Evolutionary conservation across 2,888 invertebrate species (phyloP).

Genomic region (Synanthedon formicaeformis): DNA sequence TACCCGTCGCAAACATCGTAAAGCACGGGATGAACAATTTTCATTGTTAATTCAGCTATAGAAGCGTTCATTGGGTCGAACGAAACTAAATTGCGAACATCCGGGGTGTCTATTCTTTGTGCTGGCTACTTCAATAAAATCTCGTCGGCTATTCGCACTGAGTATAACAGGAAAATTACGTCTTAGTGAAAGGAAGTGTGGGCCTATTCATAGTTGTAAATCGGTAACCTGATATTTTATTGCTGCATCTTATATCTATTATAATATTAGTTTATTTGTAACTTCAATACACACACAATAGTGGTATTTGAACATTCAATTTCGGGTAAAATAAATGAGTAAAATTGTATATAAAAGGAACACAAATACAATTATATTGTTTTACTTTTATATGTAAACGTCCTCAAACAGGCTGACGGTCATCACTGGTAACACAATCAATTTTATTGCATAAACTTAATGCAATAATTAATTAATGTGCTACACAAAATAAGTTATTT

Average conservation of each 20-base stretch:
- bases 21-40: slow-evolving; percentile 61
- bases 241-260: not conserved
- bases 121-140: slow-evolving; percentile 32
- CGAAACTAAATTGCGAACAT: slow-evolving; percentile 65
- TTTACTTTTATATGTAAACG: too few relatives aligned
- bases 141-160: slow-evolving; percentile 33
- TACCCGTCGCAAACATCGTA: slow-evolving; percentile 8
- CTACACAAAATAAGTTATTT: too few relatives aligned
- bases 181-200: slow-evolving; percentile 32
- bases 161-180: slow-evolving; percentile 47
- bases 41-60: slow-evolving; percentile 62
- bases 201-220: slow-evolving; percentile 3
- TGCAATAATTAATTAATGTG: too few relatives aligned
- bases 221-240: slow-evolving; percentile 30
- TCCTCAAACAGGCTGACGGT: too few relatives aligned
- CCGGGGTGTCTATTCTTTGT: slow-evolving; percentile 59
- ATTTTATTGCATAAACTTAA: too few relatives aligned
- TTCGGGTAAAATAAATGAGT: too few relatives aligned
- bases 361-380: too few relatives aligned
- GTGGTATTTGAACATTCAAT: too few relatives aligned
- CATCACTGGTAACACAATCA: too few relatives aligned
- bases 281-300: too few relatives aligned
- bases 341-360: too few relatives aligned
- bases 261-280: not conserved
- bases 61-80: slow-evolving; percentile 57